These are phyloP conservation scores for Eulithis testata DNA, from an alignment of 2,888 invertebrate genomes.

Conservation along the genomic window DNA sequence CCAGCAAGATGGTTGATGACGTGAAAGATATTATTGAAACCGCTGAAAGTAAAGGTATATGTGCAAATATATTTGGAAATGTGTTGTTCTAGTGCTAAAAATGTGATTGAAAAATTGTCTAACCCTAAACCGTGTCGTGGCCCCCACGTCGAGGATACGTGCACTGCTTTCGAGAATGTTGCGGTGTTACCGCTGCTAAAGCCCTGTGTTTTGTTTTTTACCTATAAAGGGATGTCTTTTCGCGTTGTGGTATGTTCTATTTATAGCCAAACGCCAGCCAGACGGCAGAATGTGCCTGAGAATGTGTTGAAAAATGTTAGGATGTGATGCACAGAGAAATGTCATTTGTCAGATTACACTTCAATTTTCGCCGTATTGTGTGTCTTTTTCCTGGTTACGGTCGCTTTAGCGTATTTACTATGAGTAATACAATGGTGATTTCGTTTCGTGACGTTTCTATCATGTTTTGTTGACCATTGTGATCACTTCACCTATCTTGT, in stretches of 20 bases:
- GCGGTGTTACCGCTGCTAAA: conserved; percentile 69
- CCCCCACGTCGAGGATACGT: conserved; percentile 80
- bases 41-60: conserved; percentile 83
- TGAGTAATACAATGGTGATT: conserved; percentile 38
- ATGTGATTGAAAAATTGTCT: conserved; percentile 79
- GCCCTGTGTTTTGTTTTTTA: conserved; percentile 79
- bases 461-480: conserved; percentile 45
- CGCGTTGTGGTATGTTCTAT: conserved; percentile 81
- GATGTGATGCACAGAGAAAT: conserved; percentile 51
- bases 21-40: conserved; percentile 82
- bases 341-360: conserved; percentile 44
- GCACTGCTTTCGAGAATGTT: conserved; percentile 78
- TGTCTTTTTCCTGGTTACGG: conserved; percentile 42
- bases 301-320: conserved; percentile 62
- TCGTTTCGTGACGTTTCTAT: conserved; percentile 49
- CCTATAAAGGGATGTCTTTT: conserved; percentile 79
- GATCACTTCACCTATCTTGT: conserved; percentile 42
- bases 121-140: conserved; percentile 83
- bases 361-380: conserved; percentile 45
- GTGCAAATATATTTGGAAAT: conserved; percentile 75
- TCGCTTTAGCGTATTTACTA: conserved; percentile 31
- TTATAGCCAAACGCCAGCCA: conserved; percentile 75
- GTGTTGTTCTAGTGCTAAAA: conserved; percentile 77
- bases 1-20: conserved; percentile 84
- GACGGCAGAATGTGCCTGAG: conserved; percentile 69